Evolutionary conservation across 2,113 vertebrate genomes (phyloP).

Genomic region (Engraulis encrasicolus): DNA sequence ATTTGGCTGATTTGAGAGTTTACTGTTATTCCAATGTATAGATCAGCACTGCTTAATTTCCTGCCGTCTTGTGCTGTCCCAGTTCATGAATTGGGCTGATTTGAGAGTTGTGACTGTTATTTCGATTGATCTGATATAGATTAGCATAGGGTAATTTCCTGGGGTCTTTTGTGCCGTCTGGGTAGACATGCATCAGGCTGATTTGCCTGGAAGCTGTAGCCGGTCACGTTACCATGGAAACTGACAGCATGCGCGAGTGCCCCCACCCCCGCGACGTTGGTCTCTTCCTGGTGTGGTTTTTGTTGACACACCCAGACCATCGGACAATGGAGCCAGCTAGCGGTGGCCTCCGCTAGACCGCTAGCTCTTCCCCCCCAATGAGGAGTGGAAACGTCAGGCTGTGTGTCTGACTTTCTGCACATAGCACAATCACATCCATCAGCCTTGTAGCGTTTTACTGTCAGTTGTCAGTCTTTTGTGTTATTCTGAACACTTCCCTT

Average conservation of each 20-base stretch:
- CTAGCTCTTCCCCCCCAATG: not conserved
- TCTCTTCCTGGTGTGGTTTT: constrained; percentile 1
- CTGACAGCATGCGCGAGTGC: constrained; percentile 3
- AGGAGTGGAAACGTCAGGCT: not conserved
- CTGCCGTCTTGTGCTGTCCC: too few relatives aligned
- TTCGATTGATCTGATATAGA: too few relatives aligned
- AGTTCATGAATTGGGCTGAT: not conserved
- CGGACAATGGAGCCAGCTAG: not conserved
- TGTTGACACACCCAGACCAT: constrained; percentile 10
- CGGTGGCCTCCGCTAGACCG: not conserved
- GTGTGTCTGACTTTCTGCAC: not conserved
- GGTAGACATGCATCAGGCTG: constrained; percentile 33
- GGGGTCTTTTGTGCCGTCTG: constrained; percentile 54
- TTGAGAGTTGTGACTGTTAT: too few relatives aligned
- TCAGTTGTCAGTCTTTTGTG: not conserved
- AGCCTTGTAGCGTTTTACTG: not conserved
- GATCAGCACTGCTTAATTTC: too few relatives aligned
- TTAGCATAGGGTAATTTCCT: not conserved
- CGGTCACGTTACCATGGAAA: constrained; percentile 4
- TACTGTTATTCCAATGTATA: too few relatives aligned
- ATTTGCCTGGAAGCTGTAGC: constrained; percentile 33
- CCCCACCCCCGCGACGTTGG: constrained; percentile 12
- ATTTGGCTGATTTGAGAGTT: too few relatives aligned
- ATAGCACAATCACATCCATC: not conserved
- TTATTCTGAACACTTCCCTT: not conserved